Base-by-base conservation (phyloP, 2,797 vertebrate species). In the Ctenopoma multispine region DNA sequence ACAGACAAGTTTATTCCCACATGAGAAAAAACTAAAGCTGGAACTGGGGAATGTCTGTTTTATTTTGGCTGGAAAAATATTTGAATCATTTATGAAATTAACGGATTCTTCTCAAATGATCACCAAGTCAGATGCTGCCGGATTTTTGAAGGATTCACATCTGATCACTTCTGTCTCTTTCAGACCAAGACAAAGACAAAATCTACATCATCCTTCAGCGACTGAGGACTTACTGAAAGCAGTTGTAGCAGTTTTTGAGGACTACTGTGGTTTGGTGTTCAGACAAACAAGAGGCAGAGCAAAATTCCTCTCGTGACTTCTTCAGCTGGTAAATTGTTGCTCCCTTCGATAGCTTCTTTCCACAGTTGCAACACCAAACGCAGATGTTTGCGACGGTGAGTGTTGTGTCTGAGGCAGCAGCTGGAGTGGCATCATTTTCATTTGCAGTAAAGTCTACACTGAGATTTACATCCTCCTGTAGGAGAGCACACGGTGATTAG, bases 191-290 rank as follows among this genome's bases (percentile, higher is more conserved):
- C 14, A 18, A 7, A 43, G 17, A 43, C 41, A 41, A 41, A 41
- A 12, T 4, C 7, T 7, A 7, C 5, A 15, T 14, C 1, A 41
- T 4, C 38, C 38, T 7, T 6, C 29, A 31, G 12, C 10, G 11
- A 17, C 34, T 0, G 2, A 18, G 21, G 21, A 80, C 87, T 88
- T 94, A 99, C 97, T 96, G 96, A 72, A 91, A 91, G 90, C 97
- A 99, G 93, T 93, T 95, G 83, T 95, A 93, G 87, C 97, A 98
- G 69, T 69, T 94, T 89, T 95, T 97, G 83, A 91, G 94, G 84
- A 85, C 81, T 9, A 50, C 1, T 48, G 47, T 57, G 60, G 14
- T 4, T 13, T 31, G 11, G 6, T 0, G 38, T 21, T 75, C 20
- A 5, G 63, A 93, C 89, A 97, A 93, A 89, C 97, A 99, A 80